These are phyloP conservation scores for Rhinichthys osculus DNA, from an alignment of 2,797 vertebrate species.

Conservation along the genomic window DNA sequence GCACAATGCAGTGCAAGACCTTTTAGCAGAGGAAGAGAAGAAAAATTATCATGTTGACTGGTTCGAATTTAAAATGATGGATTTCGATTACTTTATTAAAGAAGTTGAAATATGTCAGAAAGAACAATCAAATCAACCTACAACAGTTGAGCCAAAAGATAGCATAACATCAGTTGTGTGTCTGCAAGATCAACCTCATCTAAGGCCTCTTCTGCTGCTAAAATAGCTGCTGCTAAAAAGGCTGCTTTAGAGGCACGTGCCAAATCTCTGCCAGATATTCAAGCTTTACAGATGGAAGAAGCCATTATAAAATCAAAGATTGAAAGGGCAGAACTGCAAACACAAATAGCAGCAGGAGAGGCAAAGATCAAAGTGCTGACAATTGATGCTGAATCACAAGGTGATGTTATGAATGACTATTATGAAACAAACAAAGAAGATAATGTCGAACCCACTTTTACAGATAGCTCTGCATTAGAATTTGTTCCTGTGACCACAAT, in stretches of 20 bases:
- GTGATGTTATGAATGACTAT: neutral
- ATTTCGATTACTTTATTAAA: neutral
- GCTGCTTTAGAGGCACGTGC: neutral
- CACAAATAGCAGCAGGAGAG: neutral
- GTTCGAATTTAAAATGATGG: neutral
- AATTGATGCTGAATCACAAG: neutral
- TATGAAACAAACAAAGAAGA: neutral
- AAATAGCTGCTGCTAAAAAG: neutral
- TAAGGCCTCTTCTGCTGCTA: neutral
- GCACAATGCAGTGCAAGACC: neutral
- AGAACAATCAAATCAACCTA: neutral
- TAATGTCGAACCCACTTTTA: neutral
- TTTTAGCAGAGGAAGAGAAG: neutral
- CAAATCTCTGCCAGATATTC: neutral
- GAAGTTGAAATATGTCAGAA: neutral
- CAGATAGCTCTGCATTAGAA: neutral
- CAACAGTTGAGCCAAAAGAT: neutral
- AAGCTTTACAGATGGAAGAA: slow-evolving; percentile 6
- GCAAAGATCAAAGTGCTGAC: neutral
- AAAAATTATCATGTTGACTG: neutral
- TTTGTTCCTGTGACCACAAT: neutral
- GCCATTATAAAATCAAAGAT: neutral
- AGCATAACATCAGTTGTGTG: neutral
- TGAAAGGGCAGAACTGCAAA: neutral
- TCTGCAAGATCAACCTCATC: neutral